phyloP scores from a whole-genome alignment of 2,888 invertebrate species.

The Lucinisca nassula region DNA sequence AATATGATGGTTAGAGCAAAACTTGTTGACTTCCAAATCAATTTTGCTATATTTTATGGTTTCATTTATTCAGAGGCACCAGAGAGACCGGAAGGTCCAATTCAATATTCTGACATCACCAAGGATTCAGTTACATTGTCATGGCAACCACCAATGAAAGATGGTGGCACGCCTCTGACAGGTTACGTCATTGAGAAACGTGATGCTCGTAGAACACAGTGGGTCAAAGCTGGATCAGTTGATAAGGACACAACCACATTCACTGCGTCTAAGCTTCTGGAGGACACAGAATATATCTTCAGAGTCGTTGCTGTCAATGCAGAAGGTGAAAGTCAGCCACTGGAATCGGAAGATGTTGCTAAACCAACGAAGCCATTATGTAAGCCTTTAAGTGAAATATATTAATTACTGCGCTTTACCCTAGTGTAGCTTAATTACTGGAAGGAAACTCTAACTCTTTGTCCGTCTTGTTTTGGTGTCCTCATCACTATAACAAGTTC shows the following conservation, averaged over 20 bases:
- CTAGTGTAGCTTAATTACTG: no score
- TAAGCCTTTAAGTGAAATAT: slow-evolving; percentile 89
- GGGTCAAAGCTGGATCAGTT: slow-evolving; percentile 88
- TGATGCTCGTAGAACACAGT: slow-evolving; percentile 97
- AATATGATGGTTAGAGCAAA: no score
- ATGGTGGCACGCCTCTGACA: slow-evolving; percentile 86
- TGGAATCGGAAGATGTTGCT: slow-evolving; percentile 75
- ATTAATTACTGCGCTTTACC: no score
- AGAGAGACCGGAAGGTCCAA: slow-evolving; percentile 80
- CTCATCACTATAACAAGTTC: no score
- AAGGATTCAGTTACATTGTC: slow-evolving; percentile 77
- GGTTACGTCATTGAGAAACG: slow-evolving; percentile 88
- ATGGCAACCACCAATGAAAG: slow-evolving; percentile 86
- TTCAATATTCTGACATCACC: slow-evolving; percentile 78
- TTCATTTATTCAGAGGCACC: slow-evolving; percentile 86
- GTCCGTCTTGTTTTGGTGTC: no score
- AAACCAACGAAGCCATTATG: slow-evolving; percentile 89
- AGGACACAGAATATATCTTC: slow-evolving; percentile 88
- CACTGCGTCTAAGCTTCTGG: slow-evolving; percentile 90
- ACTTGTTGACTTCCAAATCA: no score
- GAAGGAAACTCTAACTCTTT: no score
- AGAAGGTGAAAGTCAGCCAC: slow-evolving; percentile 83
- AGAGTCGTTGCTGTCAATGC: slow-evolving; percentile 85
- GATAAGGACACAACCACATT: slow-evolving; percentile 76
- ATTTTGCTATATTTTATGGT: no score